Evolutionary conservation across 1,140 invertebrate species (phyloP).

Genomic region (Venustaconcha ellipsiformis): DNA sequence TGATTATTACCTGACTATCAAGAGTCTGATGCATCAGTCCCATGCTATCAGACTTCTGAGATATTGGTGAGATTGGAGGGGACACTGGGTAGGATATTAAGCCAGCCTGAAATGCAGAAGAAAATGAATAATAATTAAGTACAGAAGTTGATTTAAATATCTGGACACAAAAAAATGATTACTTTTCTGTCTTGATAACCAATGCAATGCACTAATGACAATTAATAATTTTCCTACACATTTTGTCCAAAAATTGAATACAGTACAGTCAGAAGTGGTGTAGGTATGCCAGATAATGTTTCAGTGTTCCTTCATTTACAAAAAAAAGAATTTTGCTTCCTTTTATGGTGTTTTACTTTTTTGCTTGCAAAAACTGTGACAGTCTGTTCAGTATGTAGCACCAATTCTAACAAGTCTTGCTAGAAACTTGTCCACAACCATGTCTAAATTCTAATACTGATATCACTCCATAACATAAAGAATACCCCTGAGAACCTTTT

Average conservation of each 20-base stretch:
- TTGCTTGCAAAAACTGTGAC: neutral
- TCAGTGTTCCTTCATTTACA: neutral
- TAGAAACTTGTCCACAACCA: no score
- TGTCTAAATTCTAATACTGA: no score
- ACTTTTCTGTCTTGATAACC: no score
- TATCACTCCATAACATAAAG: no score
- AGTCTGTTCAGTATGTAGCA: no score
- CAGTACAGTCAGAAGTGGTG: no score
- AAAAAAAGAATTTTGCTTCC: neutral
- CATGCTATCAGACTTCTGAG: constrained; percentile 44
- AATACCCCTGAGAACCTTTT: no score
- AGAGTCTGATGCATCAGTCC: constrained; percentile 32
- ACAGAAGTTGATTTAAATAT: neutral
- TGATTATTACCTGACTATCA: constrained; percentile 25
- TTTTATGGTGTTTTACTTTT: neutral
- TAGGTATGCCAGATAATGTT: neutral
- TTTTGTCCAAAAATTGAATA: neutral
- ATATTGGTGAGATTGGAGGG: constrained; percentile 58
- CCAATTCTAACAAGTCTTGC: no score
- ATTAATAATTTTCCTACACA: no score
- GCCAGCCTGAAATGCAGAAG: constrained; percentile 35
- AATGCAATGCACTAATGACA: no score
- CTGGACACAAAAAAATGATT: no score
- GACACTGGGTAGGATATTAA: constrained; percentile 42
- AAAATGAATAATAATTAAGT: neutral